phyloP scores from a whole-genome alignment of 2,797 vertebrate species.

The Hydrolagus colliei region DNA sequence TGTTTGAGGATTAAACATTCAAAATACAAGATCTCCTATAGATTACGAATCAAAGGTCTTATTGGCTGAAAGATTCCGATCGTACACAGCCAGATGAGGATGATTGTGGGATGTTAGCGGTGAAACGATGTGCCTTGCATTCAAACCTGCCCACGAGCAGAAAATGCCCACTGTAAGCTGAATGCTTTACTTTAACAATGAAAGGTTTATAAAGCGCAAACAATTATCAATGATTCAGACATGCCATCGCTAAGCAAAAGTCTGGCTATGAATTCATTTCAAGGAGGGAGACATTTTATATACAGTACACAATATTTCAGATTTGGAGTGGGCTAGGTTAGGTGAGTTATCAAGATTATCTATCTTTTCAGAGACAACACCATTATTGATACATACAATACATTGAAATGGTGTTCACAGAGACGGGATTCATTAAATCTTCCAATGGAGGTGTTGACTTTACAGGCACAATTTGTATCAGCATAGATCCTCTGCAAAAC shows the following conservation, averaged over 20 bases:
- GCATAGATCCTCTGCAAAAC: too few species aligned
- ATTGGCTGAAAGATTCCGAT: background rate
- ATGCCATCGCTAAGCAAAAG: background rate
- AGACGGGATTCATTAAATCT: too few species aligned
- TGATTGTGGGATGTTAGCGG: background rate
- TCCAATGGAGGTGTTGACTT: too few species aligned
- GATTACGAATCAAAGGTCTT: background rate
- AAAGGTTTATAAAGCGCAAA: background rate
- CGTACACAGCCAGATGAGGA: background rate
- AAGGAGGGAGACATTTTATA: background rate
- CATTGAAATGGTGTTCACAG: too few species aligned
- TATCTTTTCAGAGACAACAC: too few species aligned
- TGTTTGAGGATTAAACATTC: too few species aligned
- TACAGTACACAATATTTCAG: background rate
- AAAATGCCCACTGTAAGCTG: background rate
- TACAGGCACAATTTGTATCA: too few species aligned
- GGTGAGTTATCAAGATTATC: too few species aligned
- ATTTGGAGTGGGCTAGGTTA: too few species aligned
- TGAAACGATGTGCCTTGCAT: background rate
- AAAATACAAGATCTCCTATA: too few species aligned
- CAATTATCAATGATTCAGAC: constrained; percentile 10
- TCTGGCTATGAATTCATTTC: background rate
- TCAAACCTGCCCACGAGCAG: background rate
- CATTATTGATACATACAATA: too few species aligned
- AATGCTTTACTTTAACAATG: background rate